Evolutionary conservation across 2,888 invertebrate genomes (phyloP), one percentile per base, ranked within the genome.

Genomic region (Sinopyrophorus schimmeli): DNA sequence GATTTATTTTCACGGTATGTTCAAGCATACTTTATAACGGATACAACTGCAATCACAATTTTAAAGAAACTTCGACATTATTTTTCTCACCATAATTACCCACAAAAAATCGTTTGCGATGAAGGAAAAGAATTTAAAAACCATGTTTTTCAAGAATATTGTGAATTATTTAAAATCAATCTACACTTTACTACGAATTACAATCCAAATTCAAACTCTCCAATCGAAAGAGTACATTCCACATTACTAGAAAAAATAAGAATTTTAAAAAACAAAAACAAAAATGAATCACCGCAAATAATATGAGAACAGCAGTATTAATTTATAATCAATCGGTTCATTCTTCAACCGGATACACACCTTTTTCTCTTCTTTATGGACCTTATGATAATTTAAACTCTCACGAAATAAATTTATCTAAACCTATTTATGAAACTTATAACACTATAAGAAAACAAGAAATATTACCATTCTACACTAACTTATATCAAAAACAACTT

Each of bases 401-500:
- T 3, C 38, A 32, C 18, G 57, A 55, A 39, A 47, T 57, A 9
- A 53, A 58, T 27, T 26, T 55, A 28, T 26, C 47, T 10, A 18
- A 34, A 20, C 47, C 44, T 6, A 42, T 54, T 11, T 58, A 55
- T 28, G 50, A 58, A 39, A 28, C 14, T 6, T 53, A 56, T 24
- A 51, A 58, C 28, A 39, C 54, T 20, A 56, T 53, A 47, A 1
- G 31, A 30, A 40, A 40, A 40, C 17, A 30, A 5, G 40, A 40
- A 40, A 14, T 40, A 14, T 20, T 40, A 11, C 42, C 35, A 12
- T 37, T 48, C 15, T 42, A 28, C 11, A 38, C 43, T 16, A 38
- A 43, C 21, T 3, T 49, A 10, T 43, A 43, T n/a, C 20, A 38
- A 3, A 49, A 43, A 26, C n/a, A n/a, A n/a, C n/a, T n/a, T n/a